Base-by-base conservation (phyloP, 92 coral and sea anemone genomes). In the Chrysogorgia sp. region DNA sequence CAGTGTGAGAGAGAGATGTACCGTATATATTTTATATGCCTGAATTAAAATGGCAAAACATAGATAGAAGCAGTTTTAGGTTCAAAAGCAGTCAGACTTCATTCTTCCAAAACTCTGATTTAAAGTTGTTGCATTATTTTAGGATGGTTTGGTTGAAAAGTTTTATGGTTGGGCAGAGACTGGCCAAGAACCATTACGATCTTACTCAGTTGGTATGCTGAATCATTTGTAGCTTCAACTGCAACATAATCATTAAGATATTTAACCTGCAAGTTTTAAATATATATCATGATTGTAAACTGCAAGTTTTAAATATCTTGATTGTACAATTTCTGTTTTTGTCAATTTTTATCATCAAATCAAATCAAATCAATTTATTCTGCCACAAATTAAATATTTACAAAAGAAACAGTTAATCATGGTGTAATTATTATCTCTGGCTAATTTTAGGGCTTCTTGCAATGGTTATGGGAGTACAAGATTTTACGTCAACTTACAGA, bases 381-480 rank as follows among this genome's bases (percentile, higher is more conserved):
- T n/a, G n/a, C n/a, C n/a, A n/a, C n/a, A n/a, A n/a, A n/a, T n/a
- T n/a, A n/a, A n/a, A n/a, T n/a, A n/a, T n/a, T n/a, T n/a, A n/a
- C n/a, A n/a, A n/a, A n/a, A n/a, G n/a, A n/a, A n/a, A n/a, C n/a
- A n/a, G n/a, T n/a, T n/a, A n/a, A n/a, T n/a, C n/a, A n/a, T n/a
- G n/a, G n/a, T 28, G 31, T 17, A 35, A 75, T 22, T 9, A 41
- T 50, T 0, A 10, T 20, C 17, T 22, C 40, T 29, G 31, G 20
- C 40, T 12, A 10, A 1, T 20, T 34, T 20, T 63, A 94, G 98
- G 98, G 53, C 93, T 94, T 58, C 81, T 94, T 66, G 98, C 90
- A 50, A 89, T 87, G 85, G 97, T 97, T 34, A 94, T 94, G 98
- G 94, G 86, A 63, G 89, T 91, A 81, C 97, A 94, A 65, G 98